These are phyloP conservation scores for Sebastes alutus DNA, from an alignment of 2,797 vertebrate species.

Conservation along the genomic window DNA sequence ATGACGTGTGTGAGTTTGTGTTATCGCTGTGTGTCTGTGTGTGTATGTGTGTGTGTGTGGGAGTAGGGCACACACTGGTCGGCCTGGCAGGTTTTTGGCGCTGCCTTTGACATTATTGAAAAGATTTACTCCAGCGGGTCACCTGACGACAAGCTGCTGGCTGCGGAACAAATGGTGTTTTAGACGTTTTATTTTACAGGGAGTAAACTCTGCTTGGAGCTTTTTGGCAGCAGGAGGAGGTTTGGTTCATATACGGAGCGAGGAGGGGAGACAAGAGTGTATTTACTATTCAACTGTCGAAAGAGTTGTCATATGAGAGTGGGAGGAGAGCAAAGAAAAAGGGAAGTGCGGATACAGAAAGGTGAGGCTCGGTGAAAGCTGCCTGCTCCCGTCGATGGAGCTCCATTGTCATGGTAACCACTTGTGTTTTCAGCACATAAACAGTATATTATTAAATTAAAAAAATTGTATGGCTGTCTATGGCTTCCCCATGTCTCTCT, in stretches of 20 bases:
- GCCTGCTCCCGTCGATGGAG: not conserved
- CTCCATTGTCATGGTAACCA: constrained; percentile 42
- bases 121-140: constrained; percentile 72
- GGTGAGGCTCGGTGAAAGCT: constrained; percentile 31
- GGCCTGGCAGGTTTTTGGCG: constrained; percentile 73
- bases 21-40: not conserved
- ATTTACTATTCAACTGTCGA: constrained; percentile 53
- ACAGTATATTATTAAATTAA: constrained; percentile 47
- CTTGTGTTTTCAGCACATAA: constrained; percentile 57
- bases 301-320: constrained; percentile 44
- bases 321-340: constrained; percentile 30
- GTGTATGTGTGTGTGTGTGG: constrained; percentile 5
- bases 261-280: constrained; percentile 30
- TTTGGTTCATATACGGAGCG: constrained; percentile 39
- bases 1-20: not conserved
- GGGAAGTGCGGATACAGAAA: constrained; percentile 28
- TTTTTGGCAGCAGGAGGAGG: constrained; percentile 51
- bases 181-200: constrained; percentile 63
- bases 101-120: constrained; percentile 64
- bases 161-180: constrained; percentile 68
- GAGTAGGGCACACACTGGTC: constrained; percentile 43
- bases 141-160: constrained; percentile 79
- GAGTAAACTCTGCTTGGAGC: constrained; percentile 45
- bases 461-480: constrained; percentile 6
- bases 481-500: constrained; percentile 15